These are phyloP conservation scores for Microcebus tavaratra DNA, from an alignment of 2,113 vertebrate species.

Conservation along the genomic window DNA sequence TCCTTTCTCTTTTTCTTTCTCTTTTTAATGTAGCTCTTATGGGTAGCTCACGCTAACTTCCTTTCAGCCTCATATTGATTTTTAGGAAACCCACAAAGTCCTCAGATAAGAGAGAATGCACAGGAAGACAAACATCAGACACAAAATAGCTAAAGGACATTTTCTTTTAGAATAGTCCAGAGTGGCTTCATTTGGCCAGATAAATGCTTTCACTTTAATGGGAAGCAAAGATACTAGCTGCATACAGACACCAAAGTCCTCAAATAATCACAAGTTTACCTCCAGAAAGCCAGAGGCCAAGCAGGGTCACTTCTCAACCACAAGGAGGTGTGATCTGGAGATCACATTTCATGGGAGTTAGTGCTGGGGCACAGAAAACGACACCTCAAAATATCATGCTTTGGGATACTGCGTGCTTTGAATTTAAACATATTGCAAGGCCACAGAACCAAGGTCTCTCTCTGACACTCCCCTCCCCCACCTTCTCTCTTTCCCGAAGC, in stretches of 20 bases:
- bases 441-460: background rate
- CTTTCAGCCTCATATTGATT: conserved; percentile 74
- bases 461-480: background rate
- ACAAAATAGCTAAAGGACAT: conserved; percentile 76
- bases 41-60: conserved; percentile 50
- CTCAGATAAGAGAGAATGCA: conserved; percentile 73
- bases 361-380: background rate
- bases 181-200: conserved; percentile 69
- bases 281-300: background rate
- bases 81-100: conserved; percentile 75
- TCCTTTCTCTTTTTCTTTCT: background rate
- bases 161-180: conserved; percentile 73
- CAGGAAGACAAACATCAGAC: conserved; percentile 77
- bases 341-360: rapidly evolving
- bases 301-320: background rate
- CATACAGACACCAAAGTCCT: background rate
- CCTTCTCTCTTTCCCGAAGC: background rate
- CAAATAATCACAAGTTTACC: background rate
- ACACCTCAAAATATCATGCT: background rate
- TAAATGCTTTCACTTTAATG: conserved; percentile 70
- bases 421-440: background rate
- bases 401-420: background rate
- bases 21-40: conserved; percentile 20
- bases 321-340: background rate
- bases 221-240: background rate